Conservation (phyloP, 2,888 invertebrate species). For the Coelinius sp. region DNA sequence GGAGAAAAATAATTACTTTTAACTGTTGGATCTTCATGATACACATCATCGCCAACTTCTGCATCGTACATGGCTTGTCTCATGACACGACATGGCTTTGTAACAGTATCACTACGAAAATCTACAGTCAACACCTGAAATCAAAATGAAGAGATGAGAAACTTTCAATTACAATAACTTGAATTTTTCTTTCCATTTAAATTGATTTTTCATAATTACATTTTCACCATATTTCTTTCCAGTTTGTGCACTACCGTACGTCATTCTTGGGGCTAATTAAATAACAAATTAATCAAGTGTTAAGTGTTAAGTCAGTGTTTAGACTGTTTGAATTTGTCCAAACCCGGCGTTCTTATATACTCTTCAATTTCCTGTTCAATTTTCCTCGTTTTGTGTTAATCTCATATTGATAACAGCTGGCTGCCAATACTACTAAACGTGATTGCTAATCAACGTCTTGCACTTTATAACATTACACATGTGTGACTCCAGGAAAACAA, state of each 20-base stretch:
- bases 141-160: background rate
- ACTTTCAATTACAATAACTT: background rate
- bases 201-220: background rate
- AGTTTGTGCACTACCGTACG: background rate
- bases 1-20: slow-evolving; percentile 69
- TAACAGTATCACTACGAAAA: slow-evolving; percentile 93
- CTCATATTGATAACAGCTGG: background rate
- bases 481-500: background rate
- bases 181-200: background rate
- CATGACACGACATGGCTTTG: slow-evolving; percentile 87
- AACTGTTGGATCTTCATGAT: slow-evolving; percentile 91
- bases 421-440: background rate
- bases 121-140: slow-evolving; percentile 76
- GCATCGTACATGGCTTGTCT: slow-evolving; percentile 89
- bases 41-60: slow-evolving; percentile 93
- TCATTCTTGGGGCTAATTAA: background rate
- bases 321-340: background rate
- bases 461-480: background rate
- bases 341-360: background rate
- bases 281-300: background rate
- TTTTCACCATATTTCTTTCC: background rate
- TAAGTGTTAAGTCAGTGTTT: background rate
- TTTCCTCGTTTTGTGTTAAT: background rate
- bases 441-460: background rate
- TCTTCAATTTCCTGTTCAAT: background rate